A percentile compares a stretch with the other conserved stretches of the same genome.
Evolutionary conservation across 2,888 invertebrate genomes (phyloP).

Genomic region (Phania funesta): DNA sequence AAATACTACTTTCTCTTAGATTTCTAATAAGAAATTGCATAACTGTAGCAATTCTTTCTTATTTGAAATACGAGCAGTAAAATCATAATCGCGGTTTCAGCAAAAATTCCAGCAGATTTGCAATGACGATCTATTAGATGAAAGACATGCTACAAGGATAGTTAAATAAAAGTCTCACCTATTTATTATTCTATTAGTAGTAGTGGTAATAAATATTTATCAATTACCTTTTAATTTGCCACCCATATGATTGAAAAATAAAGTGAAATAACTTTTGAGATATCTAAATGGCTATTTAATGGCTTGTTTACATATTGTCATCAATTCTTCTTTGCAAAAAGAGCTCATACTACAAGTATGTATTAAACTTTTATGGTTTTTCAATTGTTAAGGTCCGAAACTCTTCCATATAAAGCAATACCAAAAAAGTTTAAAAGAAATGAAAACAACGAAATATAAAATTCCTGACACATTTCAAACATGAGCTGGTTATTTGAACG

Average conservation of each 20-base stretch:
- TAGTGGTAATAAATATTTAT: constrained; percentile 30
- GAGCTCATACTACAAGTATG: too few species aligned
- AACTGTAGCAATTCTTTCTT: too few species aligned
- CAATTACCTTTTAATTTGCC: constrained; percentile 22
- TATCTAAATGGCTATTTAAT: constrained; percentile 52
- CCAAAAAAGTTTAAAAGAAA: constrained; percentile 14
- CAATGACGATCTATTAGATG: not conserved
- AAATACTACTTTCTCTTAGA: too few species aligned
- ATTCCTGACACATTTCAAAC: constrained; percentile 57
- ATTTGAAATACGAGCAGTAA: too few species aligned
- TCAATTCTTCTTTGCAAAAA: constrained; percentile 19
- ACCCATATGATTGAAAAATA: constrained; percentile 15
- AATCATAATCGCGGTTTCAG: too few species aligned
- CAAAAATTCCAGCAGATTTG: not conserved
- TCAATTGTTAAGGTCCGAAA: constrained; percentile 14
- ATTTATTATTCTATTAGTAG: not conserved
- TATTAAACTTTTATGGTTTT: constrained; percentile 14
- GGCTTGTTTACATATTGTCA: constrained; percentile 58
- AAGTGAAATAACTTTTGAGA: not conserved
- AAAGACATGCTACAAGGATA: not conserved
- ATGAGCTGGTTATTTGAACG: constrained; percentile 52
- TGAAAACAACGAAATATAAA: constrained; percentile 5
- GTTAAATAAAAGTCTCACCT: not conserved
- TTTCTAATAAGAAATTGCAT: too few species aligned
- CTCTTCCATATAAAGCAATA: not conserved